Evolutionary conservation across 2,113 vertebrate genomes (phyloP), one percentile per base, ranked within the genome.

Genomic region (Tichodroma muraria): DNA sequence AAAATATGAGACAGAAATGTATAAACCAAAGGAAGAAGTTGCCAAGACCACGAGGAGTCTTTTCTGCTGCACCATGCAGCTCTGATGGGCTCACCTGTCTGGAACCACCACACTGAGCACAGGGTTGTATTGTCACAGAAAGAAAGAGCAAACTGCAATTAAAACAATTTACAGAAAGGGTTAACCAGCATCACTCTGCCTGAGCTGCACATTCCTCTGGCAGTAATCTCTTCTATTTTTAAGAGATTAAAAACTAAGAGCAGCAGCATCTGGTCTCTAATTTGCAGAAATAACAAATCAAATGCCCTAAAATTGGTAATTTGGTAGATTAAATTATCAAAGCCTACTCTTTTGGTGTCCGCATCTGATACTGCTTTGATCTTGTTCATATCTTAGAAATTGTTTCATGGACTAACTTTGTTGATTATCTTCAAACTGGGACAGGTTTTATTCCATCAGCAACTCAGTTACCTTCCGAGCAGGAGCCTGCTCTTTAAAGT

Each of bases 241-340:
- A 87, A 70, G 95, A 64, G 87, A 95, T 66, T 95, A 90, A 94
- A 93, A 93, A 15, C 47, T 84, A 82, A 72, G 78, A 84, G 57
- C 59, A 73, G 66, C 76, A 54, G 82, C 6, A 7, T 57, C 84
- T 85, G 59, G 78, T 33, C 73, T 88, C 63, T 65, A 72, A 92
- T 94, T 89, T 94, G 65, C 87, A 93, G 87, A 90, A 93, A 87
- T 92, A 92, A 94, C 75, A 91, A 88, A 93, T 91, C 76, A 96
- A 95, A 86, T 57, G 53, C 70, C 83, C 79, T 61, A 64, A 93
- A 95, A 81, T 56, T 93, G 49, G 69, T 90, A 93, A 93, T 94
- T 94, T 84, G 85, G 49, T 88, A 96, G 95, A 95, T 95, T 95
- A 96, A 94, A 84, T 86, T 94, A 95, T 95, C 65, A 93, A 94